Evolutionary conservation across 2,797 vertebrate genomes (phyloP), one percentile per base, ranked within the genome.

Genomic region (Psittacula derbiana): DNA sequence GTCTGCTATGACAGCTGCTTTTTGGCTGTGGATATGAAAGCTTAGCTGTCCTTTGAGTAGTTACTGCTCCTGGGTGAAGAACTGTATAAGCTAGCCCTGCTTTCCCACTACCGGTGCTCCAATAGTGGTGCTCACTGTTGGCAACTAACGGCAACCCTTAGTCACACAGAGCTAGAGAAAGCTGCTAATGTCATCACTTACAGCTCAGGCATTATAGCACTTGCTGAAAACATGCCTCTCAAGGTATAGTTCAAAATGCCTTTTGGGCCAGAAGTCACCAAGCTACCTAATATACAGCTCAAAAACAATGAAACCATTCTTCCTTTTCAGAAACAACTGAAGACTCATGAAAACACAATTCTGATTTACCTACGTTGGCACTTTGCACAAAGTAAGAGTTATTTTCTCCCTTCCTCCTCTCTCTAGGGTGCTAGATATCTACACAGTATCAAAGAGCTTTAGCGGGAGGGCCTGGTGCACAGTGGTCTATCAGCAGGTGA

Each of bases 401-500:
- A 18, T 4, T 52, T 69, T 67, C n/a, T 76, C 16, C 67, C 23
- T 60, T 83, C 21, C 31, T 36, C 31, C 27, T 64, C 24, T 76
- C 31, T 61, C 49, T 80, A 43, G 21, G 40, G 20, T 73, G 16
- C 30, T 71, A 61, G 16, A n/a, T 73, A 17, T 10, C 30, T 55
- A n/a, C 41, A 72, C 6, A 52, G 31, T 38, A 64, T 60, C 44
- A 71, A 73, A 86, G 8, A 75, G 7, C 25, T 85, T 38, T 49
- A 75, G 25, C 6, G 41, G 28, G 23, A 88, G 12, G 70, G 4
- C 50, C 23, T 43, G 0, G 0, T 31, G 47, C 18, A 50, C 8
- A 4, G 9, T 20, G 12, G 9, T 66, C 47, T 64, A n/a, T 66
- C n/a, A 83, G 46, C 67, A 85, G 8, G 50, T 53, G 17, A 69